phyloP scores from a whole-genome alignment of 1,140 invertebrate genomes.

The Centruroides vittatus region DNA sequence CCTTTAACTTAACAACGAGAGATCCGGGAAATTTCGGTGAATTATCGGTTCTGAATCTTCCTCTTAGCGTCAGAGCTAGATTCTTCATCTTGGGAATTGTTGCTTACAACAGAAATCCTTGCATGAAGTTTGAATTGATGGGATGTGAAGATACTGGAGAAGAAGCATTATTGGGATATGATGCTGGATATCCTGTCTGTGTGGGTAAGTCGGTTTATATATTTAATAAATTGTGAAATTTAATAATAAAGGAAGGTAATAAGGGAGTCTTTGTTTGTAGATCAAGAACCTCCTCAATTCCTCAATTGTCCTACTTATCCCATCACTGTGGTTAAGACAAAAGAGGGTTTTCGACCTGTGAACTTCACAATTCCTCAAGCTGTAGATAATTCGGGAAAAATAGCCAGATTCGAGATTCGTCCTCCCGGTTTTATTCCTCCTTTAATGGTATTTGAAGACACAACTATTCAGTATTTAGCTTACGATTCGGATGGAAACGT shows the following conservation, averaged over 20 bases:
- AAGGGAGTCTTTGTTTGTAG: conserved; percentile 29
- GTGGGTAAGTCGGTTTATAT: conserved; percentile 8
- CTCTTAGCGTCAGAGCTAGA: conserved; percentile 79
- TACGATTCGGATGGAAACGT: conserved; percentile 95
- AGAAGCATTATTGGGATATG: conserved; percentile 71
- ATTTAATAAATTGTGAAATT: background rate
- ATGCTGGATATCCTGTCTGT: conserved; percentile 85
- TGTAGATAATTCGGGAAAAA: conserved; percentile 83
- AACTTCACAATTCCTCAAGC: conserved; percentile 87
- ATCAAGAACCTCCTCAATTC: conserved; percentile 91
- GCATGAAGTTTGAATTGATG: conserved; percentile 89
- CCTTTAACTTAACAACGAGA: conserved; percentile 82
- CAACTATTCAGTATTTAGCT: conserved; percentile 85
- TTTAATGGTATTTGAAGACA: conserved; percentile 73
- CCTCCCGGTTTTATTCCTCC: conserved; percentile 82
- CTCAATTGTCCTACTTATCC: conserved; percentile 91
- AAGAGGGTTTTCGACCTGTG: conserved; percentile 72
- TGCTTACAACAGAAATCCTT: conserved; percentile 91
- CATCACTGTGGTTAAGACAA: conserved; percentile 72
- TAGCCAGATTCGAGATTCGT: conserved; percentile 78
- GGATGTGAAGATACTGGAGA: conserved; percentile 67
- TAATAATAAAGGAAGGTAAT: background rate
- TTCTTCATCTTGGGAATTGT: conserved; percentile 87
- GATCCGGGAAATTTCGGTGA: conserved; percentile 83
- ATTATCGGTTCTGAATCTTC: conserved; percentile 85